Percentiles rank a stretch among this genome's conserved stretches.
Conservation (phyloP, 2,113 vertebrate species). For the Oophaga pumilio region DNA sequence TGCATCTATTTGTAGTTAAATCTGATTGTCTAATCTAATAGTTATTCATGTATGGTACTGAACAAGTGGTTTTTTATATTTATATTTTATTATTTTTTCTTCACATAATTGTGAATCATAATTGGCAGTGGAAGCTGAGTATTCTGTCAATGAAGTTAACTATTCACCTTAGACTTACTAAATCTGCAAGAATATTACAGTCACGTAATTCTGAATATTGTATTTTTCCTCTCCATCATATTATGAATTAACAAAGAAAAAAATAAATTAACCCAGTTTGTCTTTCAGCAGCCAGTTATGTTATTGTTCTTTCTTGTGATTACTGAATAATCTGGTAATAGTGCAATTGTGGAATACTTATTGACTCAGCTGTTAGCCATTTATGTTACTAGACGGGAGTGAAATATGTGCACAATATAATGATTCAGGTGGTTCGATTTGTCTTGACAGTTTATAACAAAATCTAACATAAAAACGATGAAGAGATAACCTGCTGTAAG, state of each 20-base stretch:
- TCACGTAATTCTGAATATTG: neutral
- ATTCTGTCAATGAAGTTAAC: neutral
- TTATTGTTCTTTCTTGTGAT: neutral
- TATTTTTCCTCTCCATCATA: neutral
- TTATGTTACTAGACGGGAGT: neutral
- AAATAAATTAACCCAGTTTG: neutral
- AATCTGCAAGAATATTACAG: neutral
- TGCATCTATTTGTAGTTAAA: too few relatives aligned
- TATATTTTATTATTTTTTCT: neutral
- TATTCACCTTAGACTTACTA: neutral
- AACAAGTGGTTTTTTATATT: neutral
- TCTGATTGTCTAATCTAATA: too few relatives aligned
- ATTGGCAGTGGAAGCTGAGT: neutral
- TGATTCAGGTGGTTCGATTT: constrained; percentile 23
- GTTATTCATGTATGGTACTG: too few relatives aligned
- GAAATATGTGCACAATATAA: constrained; percentile 17
- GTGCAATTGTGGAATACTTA: constrained; percentile 17
- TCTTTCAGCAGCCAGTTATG: neutral
- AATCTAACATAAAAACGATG: too few relatives aligned
- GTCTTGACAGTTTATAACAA: neutral
- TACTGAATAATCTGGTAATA: neutral
- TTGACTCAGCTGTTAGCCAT: constrained; percentile 45
- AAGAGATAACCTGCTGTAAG: too few relatives aligned
- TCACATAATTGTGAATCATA: neutral
- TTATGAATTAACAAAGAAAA: neutral